These are phyloP conservation scores for Gymnopithys bicolor DNA, from an alignment of 2,797 vertebrate genomes.

Conservation along the genomic window DNA sequence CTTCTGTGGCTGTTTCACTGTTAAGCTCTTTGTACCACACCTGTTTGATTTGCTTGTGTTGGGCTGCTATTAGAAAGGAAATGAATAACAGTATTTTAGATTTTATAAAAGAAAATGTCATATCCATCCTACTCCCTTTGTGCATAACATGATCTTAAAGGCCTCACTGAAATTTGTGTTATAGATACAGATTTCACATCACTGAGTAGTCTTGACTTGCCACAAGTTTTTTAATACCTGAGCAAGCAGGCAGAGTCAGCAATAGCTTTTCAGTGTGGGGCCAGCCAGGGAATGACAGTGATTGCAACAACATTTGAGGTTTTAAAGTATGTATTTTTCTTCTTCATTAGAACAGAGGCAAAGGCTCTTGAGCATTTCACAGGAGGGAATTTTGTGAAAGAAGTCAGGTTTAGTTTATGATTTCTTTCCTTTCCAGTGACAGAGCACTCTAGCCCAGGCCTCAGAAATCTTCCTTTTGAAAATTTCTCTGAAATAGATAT, in stretches of 20 bases:
- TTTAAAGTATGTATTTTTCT: slow-evolving; percentile 4
- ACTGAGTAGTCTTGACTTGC: neutral
- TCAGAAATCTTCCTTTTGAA: neutral
- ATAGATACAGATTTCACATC: neutral
- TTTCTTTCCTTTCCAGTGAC: neutral
- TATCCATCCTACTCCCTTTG: neutral
- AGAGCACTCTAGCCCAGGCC: neutral
- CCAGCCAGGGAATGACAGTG: neutral
- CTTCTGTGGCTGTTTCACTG: neutral
- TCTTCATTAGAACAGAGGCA: neutral
- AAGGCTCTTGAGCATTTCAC: neutral
- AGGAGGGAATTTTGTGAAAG: neutral
- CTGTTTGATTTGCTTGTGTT: neutral
- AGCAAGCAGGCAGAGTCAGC: neutral
- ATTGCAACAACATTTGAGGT: neutral
- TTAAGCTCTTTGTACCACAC: neutral
- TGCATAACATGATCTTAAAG: neutral
- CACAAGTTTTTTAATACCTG: neutral
- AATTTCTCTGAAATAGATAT: neutral
- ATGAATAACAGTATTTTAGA: neutral
- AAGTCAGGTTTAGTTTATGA: neutral
- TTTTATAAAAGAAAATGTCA: neutral
- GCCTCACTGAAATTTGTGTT: neutral
- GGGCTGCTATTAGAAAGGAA: neutral
- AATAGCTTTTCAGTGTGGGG: neutral